Evolutionary conservation across 2,113 vertebrate species (phyloP).

Genomic region (human (Homo sapiens)): DNA sequence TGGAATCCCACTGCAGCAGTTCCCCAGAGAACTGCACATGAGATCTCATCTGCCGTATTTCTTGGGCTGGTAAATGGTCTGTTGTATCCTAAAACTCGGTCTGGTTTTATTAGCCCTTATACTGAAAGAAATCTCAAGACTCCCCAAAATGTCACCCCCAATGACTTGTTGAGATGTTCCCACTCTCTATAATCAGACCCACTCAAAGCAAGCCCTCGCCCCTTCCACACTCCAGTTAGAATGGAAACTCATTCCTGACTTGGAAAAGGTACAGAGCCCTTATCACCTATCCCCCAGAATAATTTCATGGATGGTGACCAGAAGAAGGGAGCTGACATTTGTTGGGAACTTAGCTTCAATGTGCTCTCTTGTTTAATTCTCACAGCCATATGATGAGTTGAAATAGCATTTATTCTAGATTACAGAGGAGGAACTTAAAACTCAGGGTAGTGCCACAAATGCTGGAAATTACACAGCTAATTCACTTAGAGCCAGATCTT

Average conservation of each 20-base stretch:
- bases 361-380: not conserved
- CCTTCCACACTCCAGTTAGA: not conserved
- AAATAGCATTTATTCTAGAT: not conserved
- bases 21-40: not conserved
- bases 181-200: not conserved
- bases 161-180: not conserved
- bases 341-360: not conserved
- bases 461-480: not conserved
- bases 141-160: not conserved
- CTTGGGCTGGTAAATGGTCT: slow-evolving; percentile 51
- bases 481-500: not conserved
- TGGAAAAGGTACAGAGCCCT: not conserved
- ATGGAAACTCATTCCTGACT: not conserved
- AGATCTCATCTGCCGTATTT: not conserved
- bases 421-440: not conserved
- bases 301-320: not conserved
- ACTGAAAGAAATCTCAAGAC: not conserved
- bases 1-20: slow-evolving; percentile 2
- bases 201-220: not conserved
- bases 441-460: fast-evolving
- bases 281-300: not conserved
- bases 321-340: not conserved
- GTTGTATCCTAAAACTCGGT: slow-evolving; percentile 52
- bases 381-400: not conserved
- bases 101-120: slow-evolving; percentile 17